Evolutionary conservation across 64 coral and sea anemone genomes (phyloP).

Genomic region (Astreopora myriophthalma): DNA sequence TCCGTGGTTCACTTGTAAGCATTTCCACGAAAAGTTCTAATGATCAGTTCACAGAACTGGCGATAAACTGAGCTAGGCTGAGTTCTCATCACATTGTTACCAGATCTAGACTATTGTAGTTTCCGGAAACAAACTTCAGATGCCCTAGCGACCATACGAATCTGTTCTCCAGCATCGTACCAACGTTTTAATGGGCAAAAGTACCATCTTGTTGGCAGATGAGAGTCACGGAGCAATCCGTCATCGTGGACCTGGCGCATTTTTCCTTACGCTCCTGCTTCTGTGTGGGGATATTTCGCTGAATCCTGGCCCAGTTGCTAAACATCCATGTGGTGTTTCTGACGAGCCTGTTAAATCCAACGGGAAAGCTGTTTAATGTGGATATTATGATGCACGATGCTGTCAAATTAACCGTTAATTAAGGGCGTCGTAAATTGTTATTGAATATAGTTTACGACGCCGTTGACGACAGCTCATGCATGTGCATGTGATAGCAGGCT

Average conservation of each 20-base stretch:
- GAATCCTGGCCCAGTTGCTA: conserved; percentile 32
- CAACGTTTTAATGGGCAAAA: no score
- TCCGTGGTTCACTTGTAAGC: no score
- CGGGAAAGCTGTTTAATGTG: conserved; percentile 34
- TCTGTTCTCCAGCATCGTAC: no score
- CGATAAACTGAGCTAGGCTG: no score
- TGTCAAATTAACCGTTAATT: conserved; percentile 14
- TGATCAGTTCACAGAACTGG: no score
- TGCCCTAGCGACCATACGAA: no score
- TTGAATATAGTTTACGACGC: conserved; percentile 21
- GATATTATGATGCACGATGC: conserved; percentile 40
- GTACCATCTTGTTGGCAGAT: no score
- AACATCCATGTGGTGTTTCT: conserved; percentile 33
- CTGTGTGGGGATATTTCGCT: conserved; percentile 49
- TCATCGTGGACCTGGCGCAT: conserved; percentile 40
- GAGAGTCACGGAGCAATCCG: conserved; percentile 36
- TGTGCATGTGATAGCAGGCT: conserved; percentile 39
- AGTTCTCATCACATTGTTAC: no score
- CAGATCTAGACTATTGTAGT: no score
- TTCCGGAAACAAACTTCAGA: no score
- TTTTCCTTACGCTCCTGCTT: conserved; percentile 21
- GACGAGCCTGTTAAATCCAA: conserved; percentile 42
- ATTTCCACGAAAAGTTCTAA: no score
- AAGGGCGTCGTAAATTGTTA: no score
- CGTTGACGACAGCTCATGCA: conserved; percentile 41